Percentiles rank a stretch among this genome's conserved stretches.
Evolutionary conservation across 1,140 invertebrate species (phyloP).

Genomic region (Drosophila micromelanica): DNA sequence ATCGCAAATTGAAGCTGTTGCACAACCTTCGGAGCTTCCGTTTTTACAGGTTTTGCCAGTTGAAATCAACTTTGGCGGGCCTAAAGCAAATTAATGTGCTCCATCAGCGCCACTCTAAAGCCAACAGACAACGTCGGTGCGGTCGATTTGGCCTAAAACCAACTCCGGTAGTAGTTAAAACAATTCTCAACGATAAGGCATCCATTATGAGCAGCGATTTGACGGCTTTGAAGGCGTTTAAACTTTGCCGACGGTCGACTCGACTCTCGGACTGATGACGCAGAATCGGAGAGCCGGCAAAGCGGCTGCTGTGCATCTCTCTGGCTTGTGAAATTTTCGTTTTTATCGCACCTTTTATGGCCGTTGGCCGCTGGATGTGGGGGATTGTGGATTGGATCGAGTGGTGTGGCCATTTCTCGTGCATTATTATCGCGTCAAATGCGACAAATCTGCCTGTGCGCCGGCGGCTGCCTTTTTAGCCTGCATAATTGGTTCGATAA

Average conservation of each 20-base stretch:
- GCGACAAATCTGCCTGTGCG: conserved; percentile 78
- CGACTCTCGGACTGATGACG: conserved; percentile 44
- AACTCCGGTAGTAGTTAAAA: conserved; percentile 83
- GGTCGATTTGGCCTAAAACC: conserved; percentile 57
- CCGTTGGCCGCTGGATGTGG: conserved; percentile 51
- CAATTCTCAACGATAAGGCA: conserved; percentile 78
- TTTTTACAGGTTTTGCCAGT: conserved; percentile 76
- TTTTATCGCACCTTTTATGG: conserved; percentile 82
- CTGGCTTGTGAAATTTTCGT: conserved; percentile 77
- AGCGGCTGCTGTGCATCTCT: conserved; percentile 37
- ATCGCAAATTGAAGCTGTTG: conserved; percentile 1
- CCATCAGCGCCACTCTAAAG: conserved; percentile 62
- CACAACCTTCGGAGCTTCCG: conserved; percentile 69
- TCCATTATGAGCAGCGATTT: conserved; percentile 83
- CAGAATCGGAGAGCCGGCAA: conserved; percentile 17
- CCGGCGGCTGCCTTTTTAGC: conserved; percentile 69
- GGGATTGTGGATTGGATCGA: conserved; percentile 10
- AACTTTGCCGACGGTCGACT: conserved; percentile 63
- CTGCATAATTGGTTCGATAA: conserved; percentile 76
- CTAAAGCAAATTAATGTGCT: conserved; percentile 75
- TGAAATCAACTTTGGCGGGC: conserved; percentile 64
- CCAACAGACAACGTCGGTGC: conserved; percentile 21
- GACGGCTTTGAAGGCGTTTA: conserved; percentile 76
- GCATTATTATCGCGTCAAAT: conserved; percentile 79
- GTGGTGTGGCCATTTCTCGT: conserved; percentile 62